Evolutionary conservation across 2,888 invertebrate genomes (phyloP).

Genomic region (Hypsopygia costalis): DNA sequence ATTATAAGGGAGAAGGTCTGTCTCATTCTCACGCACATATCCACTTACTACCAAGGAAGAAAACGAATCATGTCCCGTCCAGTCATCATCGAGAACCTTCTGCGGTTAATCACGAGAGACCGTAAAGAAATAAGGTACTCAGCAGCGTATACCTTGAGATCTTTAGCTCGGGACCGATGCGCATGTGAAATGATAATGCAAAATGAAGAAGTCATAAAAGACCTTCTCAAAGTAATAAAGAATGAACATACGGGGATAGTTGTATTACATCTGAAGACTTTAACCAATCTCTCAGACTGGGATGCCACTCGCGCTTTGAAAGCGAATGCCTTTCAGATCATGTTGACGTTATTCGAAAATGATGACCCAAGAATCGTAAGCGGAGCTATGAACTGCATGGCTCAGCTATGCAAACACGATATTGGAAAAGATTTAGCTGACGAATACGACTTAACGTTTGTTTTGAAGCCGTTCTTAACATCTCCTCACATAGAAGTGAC

Average conservation of each 20-base stretch:
- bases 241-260: conserved; percentile 60
- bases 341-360: conserved; percentile 44
- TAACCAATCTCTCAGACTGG: conserved; percentile 52
- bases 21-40: conserved; percentile 47
- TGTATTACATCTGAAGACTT: conserved; percentile 49
- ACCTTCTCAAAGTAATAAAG: conserved; percentile 57
- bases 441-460: conserved; percentile 47
- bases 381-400: conserved; percentile 57
- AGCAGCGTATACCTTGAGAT: conserved; percentile 51
- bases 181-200: conserved; percentile 40
- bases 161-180: conserved; percentile 47
- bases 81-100: conserved; percentile 45
- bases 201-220: conserved; percentile 45
- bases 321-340: conserved; percentile 58
- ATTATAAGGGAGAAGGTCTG: conserved; percentile 61
- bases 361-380: conserved; percentile 42
- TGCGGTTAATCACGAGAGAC: conserved; percentile 51
- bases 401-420: conserved; percentile 59
- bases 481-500: conserved; percentile 37
- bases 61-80: conserved; percentile 45
- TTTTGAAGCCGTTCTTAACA: conserved; percentile 32
- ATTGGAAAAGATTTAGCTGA: conserved; percentile 57
- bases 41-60: conserved; percentile 49
- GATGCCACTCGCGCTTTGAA: conserved; percentile 48
- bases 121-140: conserved; percentile 61